phyloP scores from a whole-genome alignment of 2,797 vertebrate species.

The Etheostoma perlongum region DNA sequence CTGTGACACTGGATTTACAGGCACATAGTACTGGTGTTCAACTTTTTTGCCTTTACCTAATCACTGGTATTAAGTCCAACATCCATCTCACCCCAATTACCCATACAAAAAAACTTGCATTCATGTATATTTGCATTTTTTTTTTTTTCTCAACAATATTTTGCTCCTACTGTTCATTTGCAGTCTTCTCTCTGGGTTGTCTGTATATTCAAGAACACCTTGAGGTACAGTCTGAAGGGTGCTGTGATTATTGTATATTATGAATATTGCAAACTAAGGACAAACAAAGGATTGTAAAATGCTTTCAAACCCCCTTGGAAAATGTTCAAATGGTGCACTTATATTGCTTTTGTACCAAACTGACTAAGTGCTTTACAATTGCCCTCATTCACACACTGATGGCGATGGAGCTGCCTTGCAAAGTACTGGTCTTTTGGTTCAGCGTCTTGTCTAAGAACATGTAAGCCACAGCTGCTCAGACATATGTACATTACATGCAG shows the following conservation, averaged over 20 bases:
- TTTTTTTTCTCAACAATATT: background rate
- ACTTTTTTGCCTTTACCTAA: background rate
- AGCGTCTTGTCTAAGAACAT: background rate
- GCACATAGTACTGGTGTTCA: background rate
- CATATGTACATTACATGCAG: background rate
- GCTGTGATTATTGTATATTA: background rate
- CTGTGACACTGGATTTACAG: background rate
- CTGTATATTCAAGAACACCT: background rate
- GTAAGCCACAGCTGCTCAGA: background rate
- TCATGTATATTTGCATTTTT: background rate
- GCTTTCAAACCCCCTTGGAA: background rate
- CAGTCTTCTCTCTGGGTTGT: background rate
- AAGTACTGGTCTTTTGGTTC: background rate
- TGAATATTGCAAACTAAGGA: constrained; percentile 4
- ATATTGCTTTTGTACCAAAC: background rate
- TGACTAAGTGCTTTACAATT: background rate
- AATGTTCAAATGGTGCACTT: constrained; percentile 5
- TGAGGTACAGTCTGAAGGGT: constrained; percentile 3
- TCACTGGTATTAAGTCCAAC: background rate
- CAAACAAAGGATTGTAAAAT: constrained; percentile 5
- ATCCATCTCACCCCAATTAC: background rate
- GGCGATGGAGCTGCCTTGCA: background rate
- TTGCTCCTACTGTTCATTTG: background rate
- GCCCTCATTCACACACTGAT: background rate
- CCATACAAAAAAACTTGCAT: too few species aligned